Percentiles rank a stretch among this genome's conserved stretches.
phyloP scores from a whole-genome alignment of 1,140 invertebrate species.

The Eueides isabella region DNA sequence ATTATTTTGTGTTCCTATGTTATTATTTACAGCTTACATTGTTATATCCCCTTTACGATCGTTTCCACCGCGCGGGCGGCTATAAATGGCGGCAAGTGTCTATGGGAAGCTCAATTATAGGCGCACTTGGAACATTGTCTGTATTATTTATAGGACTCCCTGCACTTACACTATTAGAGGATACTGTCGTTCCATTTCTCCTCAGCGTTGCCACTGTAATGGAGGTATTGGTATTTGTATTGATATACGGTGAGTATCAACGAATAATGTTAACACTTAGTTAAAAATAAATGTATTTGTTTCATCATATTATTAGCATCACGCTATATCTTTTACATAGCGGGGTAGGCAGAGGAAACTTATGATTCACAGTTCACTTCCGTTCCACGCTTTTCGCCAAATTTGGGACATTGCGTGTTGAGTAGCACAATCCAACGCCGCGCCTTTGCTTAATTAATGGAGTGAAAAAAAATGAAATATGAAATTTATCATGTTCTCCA shows the following conservation, averaged over 20 bases:
- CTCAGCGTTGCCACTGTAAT: conserved; percentile 50
- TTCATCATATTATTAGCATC: too few relatives aligned
- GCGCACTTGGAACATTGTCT: conserved; percentile 41
- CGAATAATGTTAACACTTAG: too few relatives aligned
- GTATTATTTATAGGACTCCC: conserved; percentile 46
- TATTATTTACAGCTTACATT: conserved; percentile 49
- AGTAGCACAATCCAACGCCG: too few relatives aligned
- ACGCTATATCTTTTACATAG: too few relatives aligned
- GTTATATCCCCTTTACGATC: conserved; percentile 63
- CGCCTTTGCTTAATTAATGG: too few relatives aligned
- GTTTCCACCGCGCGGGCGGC: conserved; percentile 52
- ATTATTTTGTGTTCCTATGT: not conserved
- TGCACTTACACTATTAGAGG: conserved; percentile 52
- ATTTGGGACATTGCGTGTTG: too few relatives aligned
- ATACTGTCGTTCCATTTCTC: conserved; percentile 54
- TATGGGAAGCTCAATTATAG: conserved; percentile 46
- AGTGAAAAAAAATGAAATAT: too few relatives aligned
- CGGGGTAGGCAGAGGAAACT: too few relatives aligned
- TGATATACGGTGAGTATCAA: conserved; percentile 62
- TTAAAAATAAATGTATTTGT: too few relatives aligned
- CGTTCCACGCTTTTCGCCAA: too few relatives aligned
- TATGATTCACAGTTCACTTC: too few relatives aligned
- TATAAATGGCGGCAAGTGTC: conserved; percentile 56
- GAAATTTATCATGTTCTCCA: too few relatives aligned
- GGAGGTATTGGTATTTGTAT: conserved; percentile 63